Evolutionary conservation across 2,113 vertebrate species (phyloP), one percentile per base, ranked within the genome.

Genomic region (Rhagologus leucostigma): DNA sequence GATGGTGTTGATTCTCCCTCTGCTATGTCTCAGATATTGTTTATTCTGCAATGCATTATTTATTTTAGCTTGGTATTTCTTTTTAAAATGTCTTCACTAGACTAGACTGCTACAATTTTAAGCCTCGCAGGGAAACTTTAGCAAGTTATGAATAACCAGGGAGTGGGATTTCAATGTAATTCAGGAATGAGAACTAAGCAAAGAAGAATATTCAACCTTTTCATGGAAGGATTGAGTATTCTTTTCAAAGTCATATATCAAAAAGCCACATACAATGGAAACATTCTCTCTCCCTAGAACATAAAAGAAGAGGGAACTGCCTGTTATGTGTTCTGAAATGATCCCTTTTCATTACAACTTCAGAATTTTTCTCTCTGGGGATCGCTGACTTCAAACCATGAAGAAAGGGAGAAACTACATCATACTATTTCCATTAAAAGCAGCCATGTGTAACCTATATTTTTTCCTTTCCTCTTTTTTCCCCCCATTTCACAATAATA

Each of bases 221-320:
- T 96, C 85, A 94, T 96, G 91, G 95, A 89, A 97, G 71, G 84
- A 94, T 62, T 87, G 91, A 92, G 93, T 96, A 97, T 97, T 98
- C 97, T 96, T 97, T 97, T 97, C 97, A 97, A 96, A 97, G 97
- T 89, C 96, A 96, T 96, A 95, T 97, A 97, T 98, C 97, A 97
- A 97, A 97, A 97, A 97, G 94, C 96, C 97, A 96, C 97, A 96
- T 91, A 97, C 96, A 97, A 97, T 97, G 95, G 94, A 97, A 98
- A 98, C 87, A 97, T 97, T 97, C 88, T 96, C 97, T 95, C 89
- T 95, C 50, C 47, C 63, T 93, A 90, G 78, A 84, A 95, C 97
- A 97, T 98, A 96, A 97, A 97, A 98, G 96, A 92, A 76, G 95
- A 96, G 71, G 64, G 92, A 95, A 89, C 84, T 96, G 95, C 92